phyloP scores from a whole-genome alignment of 2,888 invertebrate species.

The Polyploca ridens region DNA sequence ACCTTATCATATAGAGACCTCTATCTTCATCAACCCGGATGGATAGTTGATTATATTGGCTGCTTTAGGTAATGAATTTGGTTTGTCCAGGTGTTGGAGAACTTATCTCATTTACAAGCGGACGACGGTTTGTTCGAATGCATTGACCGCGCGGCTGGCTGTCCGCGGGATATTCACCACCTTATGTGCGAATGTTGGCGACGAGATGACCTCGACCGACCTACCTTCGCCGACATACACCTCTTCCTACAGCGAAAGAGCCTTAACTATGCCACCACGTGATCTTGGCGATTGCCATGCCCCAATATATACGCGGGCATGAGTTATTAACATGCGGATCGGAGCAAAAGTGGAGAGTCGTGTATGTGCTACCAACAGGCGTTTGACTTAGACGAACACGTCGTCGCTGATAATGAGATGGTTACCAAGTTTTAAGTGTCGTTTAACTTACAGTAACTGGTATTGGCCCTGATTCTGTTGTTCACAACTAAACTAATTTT shows the following conservation, averaged over 20 bases:
- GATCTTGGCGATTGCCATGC: slow-evolving; percentile 51
- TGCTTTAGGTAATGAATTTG: neutral
- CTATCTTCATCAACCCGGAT: too few species aligned
- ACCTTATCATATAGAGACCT: too few species aligned
- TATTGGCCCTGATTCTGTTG: too few species aligned
- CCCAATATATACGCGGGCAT: slow-evolving; percentile 33
- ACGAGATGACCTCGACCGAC: slow-evolving; percentile 89
- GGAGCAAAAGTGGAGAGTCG: slow-evolving; percentile 35
- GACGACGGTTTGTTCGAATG: slow-evolving; percentile 85
- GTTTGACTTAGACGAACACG: neutral
- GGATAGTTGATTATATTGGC: too few species aligned
- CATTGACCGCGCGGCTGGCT: slow-evolving; percentile 87
- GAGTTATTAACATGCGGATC: slow-evolving; percentile 38
- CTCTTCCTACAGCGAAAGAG: slow-evolving; percentile 88
- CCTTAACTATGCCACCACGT: slow-evolving; percentile 57
- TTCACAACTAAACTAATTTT: too few species aligned
- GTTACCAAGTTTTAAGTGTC: slow-evolving; percentile 40
- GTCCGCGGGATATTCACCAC: slow-evolving; percentile 93
- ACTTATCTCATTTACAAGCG: slow-evolving; percentile 89
- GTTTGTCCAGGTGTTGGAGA: slow-evolving; percentile 88
- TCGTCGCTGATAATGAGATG: slow-evolving; percentile 14
- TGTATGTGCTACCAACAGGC: slow-evolving; percentile 19
- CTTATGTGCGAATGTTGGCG: slow-evolving; percentile 95
- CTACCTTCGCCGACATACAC: slow-evolving; percentile 92
- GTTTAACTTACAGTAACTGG: too few species aligned